Conservation (phyloP, 2,888 invertebrate genomes). For the Lasius fuliginosus region DNA sequence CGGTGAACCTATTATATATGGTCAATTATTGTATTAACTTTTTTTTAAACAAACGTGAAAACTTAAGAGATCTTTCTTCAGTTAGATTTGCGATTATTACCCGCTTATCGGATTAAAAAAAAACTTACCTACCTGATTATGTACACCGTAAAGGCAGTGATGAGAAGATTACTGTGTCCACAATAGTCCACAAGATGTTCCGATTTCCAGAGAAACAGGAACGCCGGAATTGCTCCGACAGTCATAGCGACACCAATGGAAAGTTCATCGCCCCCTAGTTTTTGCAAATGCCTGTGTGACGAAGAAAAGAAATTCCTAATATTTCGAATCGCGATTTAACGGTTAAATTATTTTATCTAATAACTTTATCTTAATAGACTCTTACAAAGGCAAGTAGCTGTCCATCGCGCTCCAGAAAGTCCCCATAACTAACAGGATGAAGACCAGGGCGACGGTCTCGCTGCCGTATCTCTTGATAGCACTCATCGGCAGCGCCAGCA, state of each 20-base stretch:
- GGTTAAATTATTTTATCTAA: conserved; percentile 9
- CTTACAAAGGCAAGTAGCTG: conserved; percentile 91
- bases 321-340: neutral
- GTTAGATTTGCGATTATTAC: neutral
- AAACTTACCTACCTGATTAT: conserved; percentile 89
- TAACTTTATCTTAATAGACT: conserved; percentile 53
- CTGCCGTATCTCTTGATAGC: conserved; percentile 92
- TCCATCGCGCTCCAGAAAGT: conserved; percentile 94
- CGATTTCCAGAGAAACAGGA: conserved; percentile 92
- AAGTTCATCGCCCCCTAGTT: conserved; percentile 88
- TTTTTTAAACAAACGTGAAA: conserved; percentile 5
- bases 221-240: conserved; percentile 90
- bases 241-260: conserved; percentile 90
- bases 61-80: neutral
- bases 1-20: conserved; percentile 78
- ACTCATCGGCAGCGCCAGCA: conserved; percentile 93
- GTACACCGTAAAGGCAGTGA: conserved; percentile 93
- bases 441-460: conserved; percentile 91
- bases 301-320: conserved; percentile 71
- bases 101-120: conserved; percentile 11
- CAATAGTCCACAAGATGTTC: conserved; percentile 95
- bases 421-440: conserved; percentile 91
- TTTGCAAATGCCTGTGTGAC: conserved; percentile 88
- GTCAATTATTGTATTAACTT: neutral
- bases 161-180: conserved; percentile 93